Percentiles rank a stretch among this genome's conserved stretches.
These are phyloP conservation scores for Gnatocerus cornutus DNA, from an alignment of 2,888 invertebrate species.

Conservation along the genomic window DNA sequence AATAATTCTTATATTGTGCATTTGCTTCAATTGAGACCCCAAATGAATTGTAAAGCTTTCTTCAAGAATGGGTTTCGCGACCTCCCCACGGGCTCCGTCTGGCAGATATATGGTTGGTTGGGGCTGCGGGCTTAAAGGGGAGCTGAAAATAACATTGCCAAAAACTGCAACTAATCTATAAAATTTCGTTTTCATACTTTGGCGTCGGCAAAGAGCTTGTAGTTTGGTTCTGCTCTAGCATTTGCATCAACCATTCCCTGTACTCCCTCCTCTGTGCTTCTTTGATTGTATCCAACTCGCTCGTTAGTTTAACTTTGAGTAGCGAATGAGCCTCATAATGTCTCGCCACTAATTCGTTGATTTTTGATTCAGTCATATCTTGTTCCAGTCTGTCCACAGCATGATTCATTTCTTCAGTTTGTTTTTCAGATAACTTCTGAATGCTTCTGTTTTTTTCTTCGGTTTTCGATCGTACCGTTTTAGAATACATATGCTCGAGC, in stretches of 20 bases:
- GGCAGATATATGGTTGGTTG: constrained; percentile 50
- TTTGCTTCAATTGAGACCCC: constrained; percentile 98
- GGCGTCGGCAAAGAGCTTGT: constrained; percentile 74
- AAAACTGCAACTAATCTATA: neutral
- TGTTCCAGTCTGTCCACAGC: constrained; percentile 86
- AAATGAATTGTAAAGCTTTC: constrained; percentile 99
- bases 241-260: constrained; percentile 90
- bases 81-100: constrained; percentile 51
- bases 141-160: constrained; percentile 61
- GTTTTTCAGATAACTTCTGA: constrained; percentile 79
- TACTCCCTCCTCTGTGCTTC: constrained; percentile 91
- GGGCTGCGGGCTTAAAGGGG: constrained; percentile 69
- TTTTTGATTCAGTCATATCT: constrained; percentile 86
- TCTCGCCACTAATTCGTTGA: constrained; percentile 86
- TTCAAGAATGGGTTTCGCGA: constrained; percentile 75
- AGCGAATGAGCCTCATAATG: constrained; percentile 90
- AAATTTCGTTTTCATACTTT: constrained; percentile 68
- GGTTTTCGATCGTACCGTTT: constrained; percentile 83
- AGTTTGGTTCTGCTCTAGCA: constrained; percentile 82
- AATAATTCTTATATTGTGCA: constrained; percentile 96
- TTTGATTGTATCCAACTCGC: constrained; percentile 87
- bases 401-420: constrained; percentile 91
- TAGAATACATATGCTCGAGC: constrained; percentile 90
- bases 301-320: constrained; percentile 89
- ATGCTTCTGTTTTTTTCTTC: constrained; percentile 84